Base-by-base conservation (phyloP, 2,113 vertebrate species). In the Pseudolaguvia tuberculata region DNA sequence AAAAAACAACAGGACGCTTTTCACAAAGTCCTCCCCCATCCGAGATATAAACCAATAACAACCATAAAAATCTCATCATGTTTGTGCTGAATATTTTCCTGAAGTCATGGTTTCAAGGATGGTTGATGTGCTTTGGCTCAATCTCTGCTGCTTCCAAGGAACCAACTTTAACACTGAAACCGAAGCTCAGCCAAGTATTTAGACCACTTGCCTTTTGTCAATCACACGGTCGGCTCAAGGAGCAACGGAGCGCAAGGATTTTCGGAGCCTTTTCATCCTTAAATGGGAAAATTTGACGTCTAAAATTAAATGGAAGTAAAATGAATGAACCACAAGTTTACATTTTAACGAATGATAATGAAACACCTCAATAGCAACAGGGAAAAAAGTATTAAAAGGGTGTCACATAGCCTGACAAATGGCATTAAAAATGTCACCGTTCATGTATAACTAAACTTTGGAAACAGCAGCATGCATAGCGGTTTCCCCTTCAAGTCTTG, bases 361-460 rank as follows among this genome's bases (percentile, higher is more conserved):
- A 42, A n/a, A 72, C 39, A 56, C 6, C 21, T 10, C 56, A 14
- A 55, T n/a, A 65, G 67, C 6, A 58, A 47, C 15, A 48, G 20
- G 63, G 25, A 68, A 50, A 75, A n/a, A 27, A 45, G 21, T 35
- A 45, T 29, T 74, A 8, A 70, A n/a, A 58, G 18, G 69, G 31
- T 27, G 47, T 48, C 55, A 23, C 31, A 59, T 73, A 47, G 48
- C 39, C 27, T 56, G 71, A 65, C 62, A 76, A 75, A 79, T 53
- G 73, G 72, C 59, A 73, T 57, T 39, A 73, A 69, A 80, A 80
- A 84, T 79, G 63, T 70, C 72, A 75, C 73, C 55, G 51, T 78
- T 82, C 70, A 78, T 14, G 50, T 72, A 72, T 68, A 83, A 57
- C 82, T 77, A 72, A 76, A 61, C 70, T 55, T 56, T 39, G 75